Evolutionary conservation across 1,140 invertebrate genomes (phyloP).

Genomic region (Bombus cullumanus): DNA sequence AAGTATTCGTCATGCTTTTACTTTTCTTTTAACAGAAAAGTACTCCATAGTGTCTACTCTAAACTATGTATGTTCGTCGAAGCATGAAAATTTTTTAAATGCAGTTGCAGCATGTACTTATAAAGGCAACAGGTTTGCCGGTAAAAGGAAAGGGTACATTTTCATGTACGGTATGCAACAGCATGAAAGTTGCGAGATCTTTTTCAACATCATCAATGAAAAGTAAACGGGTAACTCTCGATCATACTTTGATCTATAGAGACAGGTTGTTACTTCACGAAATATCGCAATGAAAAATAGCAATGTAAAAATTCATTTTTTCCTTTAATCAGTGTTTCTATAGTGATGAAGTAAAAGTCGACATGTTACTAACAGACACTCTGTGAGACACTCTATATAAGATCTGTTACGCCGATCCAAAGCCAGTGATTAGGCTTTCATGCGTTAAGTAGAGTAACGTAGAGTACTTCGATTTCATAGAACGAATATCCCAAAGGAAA

Average conservation of each 20-base stretch:
- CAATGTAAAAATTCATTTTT: slow-evolving; percentile 33
- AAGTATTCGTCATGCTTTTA: too few species aligned
- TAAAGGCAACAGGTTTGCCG: slow-evolving; percentile 7
- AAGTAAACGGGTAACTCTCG: not conserved
- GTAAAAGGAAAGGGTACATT: slow-evolving; percentile 9
- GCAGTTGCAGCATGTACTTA: not conserved
- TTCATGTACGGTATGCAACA: not conserved
- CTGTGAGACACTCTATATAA: too few species aligned
- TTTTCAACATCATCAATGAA: slow-evolving; percentile 4
- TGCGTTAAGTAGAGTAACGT: too few species aligned
- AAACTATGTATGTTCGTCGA: not conserved
- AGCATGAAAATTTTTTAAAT: slow-evolving; percentile 8
- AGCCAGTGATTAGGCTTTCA: not conserved
- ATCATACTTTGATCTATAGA: not conserved
- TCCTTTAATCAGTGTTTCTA: not conserved
- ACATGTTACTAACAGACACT: not conserved
- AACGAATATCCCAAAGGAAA: too few species aligned
- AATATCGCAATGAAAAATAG: not conserved
- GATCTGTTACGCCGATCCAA: not conserved
- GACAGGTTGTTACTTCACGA: too few species aligned
- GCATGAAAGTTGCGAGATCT: not conserved
- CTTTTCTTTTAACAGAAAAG: not conserved
- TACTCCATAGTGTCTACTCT: not conserved
- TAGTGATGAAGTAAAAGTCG: not conserved
- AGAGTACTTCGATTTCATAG: too few species aligned